Conservation (phyloP, 2,113 vertebrate species). For the Heloderma charlesbogerti region DNA sequence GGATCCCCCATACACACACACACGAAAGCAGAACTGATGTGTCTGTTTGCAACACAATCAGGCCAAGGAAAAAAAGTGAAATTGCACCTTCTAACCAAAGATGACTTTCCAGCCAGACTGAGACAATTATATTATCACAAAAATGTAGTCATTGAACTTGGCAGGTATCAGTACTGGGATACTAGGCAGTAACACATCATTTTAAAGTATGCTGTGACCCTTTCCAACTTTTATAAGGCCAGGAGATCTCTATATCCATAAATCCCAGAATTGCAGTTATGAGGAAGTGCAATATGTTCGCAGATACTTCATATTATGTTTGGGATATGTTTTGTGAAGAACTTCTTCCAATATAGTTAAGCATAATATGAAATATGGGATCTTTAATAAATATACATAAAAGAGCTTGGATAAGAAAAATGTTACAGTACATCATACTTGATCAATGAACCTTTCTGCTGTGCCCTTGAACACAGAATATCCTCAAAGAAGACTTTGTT, state of each 20-base stretch:
- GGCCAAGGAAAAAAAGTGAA: constrained; percentile 55
- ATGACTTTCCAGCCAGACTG: not conserved
- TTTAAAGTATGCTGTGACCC: constrained; percentile 27
- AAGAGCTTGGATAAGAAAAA: constrained; percentile 74
- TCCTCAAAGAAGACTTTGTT: constrained; percentile 73
- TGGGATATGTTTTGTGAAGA: constrained; percentile 72
- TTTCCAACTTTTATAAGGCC: constrained; percentile 64
- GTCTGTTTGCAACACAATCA: constrained; percentile 41
- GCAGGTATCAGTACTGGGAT: constrained; percentile 16
- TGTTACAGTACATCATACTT: constrained; percentile 72
- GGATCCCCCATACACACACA: constrained; percentile 31
- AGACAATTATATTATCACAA: constrained; percentile 30
- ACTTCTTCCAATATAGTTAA: constrained; percentile 67
- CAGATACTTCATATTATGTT: constrained; percentile 68
- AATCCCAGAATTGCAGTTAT: constrained; percentile 65
- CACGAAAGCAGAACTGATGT: constrained; percentile 56
- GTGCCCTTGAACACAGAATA: constrained; percentile 75
- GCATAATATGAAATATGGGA: constrained; percentile 73
- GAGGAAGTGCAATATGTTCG: constrained; percentile 69
- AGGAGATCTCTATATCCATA: constrained; percentile 63
- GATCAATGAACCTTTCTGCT: constrained; percentile 77
- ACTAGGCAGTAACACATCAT: constrained; percentile 12
- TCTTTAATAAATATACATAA: constrained; percentile 79
- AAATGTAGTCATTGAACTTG: constrained; percentile 33
- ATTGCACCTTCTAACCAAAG: constrained; percentile 52